Percentiles rank a stretch among this genome's conserved stretches.
phyloP scores from a whole-genome alignment of 2,797 vertebrate genomes.

The Gymnoscopelus microlampas region DNA sequence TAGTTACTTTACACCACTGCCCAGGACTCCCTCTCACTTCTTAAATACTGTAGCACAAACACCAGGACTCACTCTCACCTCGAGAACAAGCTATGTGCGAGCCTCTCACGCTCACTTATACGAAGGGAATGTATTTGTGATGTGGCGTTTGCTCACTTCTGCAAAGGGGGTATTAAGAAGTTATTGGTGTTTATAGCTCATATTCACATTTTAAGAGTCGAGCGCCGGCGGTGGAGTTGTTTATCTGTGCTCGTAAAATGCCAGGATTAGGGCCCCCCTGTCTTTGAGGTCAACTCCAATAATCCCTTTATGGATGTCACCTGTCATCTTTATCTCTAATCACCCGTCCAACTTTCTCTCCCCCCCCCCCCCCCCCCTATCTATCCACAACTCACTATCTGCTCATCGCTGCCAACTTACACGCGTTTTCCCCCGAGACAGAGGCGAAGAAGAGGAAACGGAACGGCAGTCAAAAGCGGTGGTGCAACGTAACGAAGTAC shows the following conservation, averaged over 20 bases:
- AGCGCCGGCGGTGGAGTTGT: constrained; percentile 80
- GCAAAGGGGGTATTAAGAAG: constrained; percentile 80
- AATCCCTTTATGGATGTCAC: constrained; percentile 84
- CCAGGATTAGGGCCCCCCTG: constrained; percentile 80
- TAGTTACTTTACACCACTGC: not conserved
- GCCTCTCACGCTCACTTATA: constrained; percentile 55
- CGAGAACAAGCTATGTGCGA: constrained; percentile 69
- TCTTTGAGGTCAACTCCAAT: constrained; percentile 75
- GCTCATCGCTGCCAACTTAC: constrained; percentile 64
- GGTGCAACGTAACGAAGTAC: no score
- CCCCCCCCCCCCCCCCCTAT: constrained; percentile 38
- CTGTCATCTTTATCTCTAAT: constrained; percentile 81
- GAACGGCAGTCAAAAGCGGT: not conserved
- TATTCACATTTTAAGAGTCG: constrained; percentile 81
- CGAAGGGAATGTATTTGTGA: constrained; percentile 78
- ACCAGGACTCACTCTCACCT: constrained; percentile 41
- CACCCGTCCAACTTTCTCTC: constrained; percentile 75
- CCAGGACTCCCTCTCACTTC: constrained; percentile 44
- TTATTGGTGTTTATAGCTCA: constrained; percentile 79
- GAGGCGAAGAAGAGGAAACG: constrained; percentile 47
- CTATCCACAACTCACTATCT: constrained; percentile 53
- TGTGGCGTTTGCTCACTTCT: constrained; percentile 68
- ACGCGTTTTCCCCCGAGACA: constrained; percentile 43
- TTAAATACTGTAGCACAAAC: constrained; percentile 52
- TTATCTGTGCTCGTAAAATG: constrained; percentile 82